Conservation (phyloP, 2,797 vertebrate genomes). For the Hemitrygon akajei region DNA sequence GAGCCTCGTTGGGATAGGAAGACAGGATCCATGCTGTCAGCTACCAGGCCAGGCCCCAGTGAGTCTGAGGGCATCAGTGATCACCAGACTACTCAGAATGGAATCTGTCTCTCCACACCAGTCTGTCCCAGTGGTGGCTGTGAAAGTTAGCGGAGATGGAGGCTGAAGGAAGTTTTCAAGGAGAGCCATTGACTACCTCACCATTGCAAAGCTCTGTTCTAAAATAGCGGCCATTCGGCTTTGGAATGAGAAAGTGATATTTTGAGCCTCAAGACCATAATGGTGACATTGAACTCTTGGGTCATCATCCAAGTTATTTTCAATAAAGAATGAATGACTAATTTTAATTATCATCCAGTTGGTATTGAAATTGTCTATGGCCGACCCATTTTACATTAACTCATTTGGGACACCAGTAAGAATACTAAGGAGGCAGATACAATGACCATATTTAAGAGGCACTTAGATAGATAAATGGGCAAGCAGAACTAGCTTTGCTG, state of each 20-base stretch:
- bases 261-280: not conserved
- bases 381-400: not conserved
- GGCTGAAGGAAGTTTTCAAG: not conserved
- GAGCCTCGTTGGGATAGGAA: too few species aligned
- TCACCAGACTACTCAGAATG: not conserved
- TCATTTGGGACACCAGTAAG: not conserved
- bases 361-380: not conserved
- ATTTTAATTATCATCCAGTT: not conserved
- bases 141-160: not conserved
- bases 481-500: too few species aligned
- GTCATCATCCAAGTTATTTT: not conserved
- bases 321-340: too few species aligned
- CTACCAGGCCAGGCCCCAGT: not conserved
- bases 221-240: not conserved
- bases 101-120: not conserved
- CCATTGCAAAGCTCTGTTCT: not conserved
- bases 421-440: not conserved
- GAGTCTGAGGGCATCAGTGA: not conserved
- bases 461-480: too few species aligned
- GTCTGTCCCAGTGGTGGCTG: not conserved
- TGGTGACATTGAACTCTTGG: not conserved
- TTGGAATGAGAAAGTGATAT: not conserved
- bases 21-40: too few species aligned
- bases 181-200: not conserved
- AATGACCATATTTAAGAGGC: too few species aligned